These are phyloP conservation scores for Hyaena hyaena DNA, from an alignment of 2,113 vertebrate genomes.

Conservation along the genomic window DNA sequence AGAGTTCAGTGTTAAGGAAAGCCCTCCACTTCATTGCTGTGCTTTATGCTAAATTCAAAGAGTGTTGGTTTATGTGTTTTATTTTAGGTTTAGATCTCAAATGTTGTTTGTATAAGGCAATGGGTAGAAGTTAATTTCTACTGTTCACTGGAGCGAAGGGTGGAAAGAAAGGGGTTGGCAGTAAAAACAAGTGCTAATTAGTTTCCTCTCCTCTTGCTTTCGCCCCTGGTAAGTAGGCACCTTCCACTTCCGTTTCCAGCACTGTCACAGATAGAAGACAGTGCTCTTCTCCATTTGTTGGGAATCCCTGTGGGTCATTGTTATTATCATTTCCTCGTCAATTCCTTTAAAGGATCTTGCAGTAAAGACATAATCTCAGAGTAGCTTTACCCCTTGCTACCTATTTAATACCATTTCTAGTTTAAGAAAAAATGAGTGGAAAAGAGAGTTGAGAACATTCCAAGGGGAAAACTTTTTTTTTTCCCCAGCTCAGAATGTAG, in stretches of 20 bases:
- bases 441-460: constrained; percentile 7
- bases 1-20: constrained; percentile 23
- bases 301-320: neutral
- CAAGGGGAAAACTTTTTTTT: neutral
- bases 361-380: constrained; percentile 3
- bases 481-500: neutral
- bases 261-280: neutral
- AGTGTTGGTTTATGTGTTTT: neutral
- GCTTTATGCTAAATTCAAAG: neutral
- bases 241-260: neutral
- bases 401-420: constrained; percentile 6
- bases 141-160: neutral
- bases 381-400: neutral
- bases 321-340: neutral
- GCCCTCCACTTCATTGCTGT: neutral
- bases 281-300: neutral
- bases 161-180: neutral
- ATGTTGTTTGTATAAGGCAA: neutral
- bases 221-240: neutral
- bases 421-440: neutral
- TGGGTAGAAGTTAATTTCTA: neutral
- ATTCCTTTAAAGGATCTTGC: constrained; percentile 27
- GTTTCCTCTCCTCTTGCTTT: neutral
- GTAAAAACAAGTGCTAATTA: neutral
- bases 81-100: constrained; percentile 27